These are phyloP conservation scores for Caenorhabditis imperialis DNA, from an alignment of 2,888 invertebrate genomes.

Conservation along the genomic window DNA sequence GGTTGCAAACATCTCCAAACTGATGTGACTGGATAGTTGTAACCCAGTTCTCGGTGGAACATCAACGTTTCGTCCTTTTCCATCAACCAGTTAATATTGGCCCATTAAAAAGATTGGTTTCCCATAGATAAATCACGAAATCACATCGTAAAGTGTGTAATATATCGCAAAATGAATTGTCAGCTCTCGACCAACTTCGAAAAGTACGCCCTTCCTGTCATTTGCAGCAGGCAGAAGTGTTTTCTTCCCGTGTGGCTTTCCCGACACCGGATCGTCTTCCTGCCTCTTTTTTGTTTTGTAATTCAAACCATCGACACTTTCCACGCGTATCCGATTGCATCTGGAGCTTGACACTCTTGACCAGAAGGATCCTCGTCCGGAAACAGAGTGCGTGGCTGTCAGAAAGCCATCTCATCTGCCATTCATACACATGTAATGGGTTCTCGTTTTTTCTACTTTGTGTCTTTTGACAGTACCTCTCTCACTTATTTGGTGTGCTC, in stretches of 20 bases:
- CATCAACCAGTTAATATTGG: constrained; percentile 35
- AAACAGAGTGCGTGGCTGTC: constrained; percentile 39
- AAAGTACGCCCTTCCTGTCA: constrained; percentile 34
- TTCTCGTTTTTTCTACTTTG: constrained; percentile 37
- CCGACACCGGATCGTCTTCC: constrained; percentile 19
- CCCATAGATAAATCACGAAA: constrained; percentile 46
- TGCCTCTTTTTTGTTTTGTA: constrained; percentile 24
- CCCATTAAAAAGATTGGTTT: constrained; percentile 28
- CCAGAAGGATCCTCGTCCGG: neutral
- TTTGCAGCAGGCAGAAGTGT: constrained; percentile 23
- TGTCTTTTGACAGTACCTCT: too few species aligned
- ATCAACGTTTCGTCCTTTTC: constrained; percentile 15
- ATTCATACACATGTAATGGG: constrained; percentile 52
- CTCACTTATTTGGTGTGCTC: neutral
- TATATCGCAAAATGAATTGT: constrained; percentile 33
- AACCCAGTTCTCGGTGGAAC: constrained; percentile 70
- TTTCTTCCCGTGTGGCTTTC: neutral
- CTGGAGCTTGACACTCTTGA: constrained; percentile 4
- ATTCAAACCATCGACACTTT: constrained; percentile 47
- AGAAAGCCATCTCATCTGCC: constrained; percentile 47
- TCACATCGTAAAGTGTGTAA: constrained; percentile 42
- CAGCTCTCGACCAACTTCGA: constrained; percentile 16
- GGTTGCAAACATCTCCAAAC: constrained; percentile 33
- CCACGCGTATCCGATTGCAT: constrained; percentile 36
- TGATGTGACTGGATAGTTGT: constrained; percentile 68